Evolutionary conservation across 2,797 vertebrate genomes (phyloP), one percentile per base, ranked within the genome.

Genomic region (Notoglanidium macrostoma): DNA sequence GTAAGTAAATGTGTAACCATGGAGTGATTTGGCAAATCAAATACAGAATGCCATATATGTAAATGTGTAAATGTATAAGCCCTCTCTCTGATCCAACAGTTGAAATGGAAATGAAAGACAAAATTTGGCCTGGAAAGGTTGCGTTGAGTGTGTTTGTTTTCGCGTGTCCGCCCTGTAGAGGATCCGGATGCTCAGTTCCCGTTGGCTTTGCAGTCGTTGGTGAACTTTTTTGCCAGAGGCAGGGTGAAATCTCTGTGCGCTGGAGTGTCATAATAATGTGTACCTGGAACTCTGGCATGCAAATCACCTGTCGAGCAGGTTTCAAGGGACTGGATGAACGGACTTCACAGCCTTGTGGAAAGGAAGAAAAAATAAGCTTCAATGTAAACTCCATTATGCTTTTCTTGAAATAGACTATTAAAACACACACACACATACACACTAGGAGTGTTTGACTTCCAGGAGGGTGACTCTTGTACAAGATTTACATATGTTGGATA

Each of bases 241-340:
- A 74, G 84, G 81, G 74, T 78, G 84, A 94, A 95, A 96, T 94
- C 93, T 93, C 91, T 92, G 80, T 87, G 90, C 90, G 89, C 91
- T 90, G 90, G 61, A 89, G 85, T 88, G 88, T 88, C 91, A 94
- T 93, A 94, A 93, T 94, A 95, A 95, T 94, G 86, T 89, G 87
- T 91, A 91, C 94, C 94, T 93, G 94, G 92, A 93, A 90, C 92
- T 68, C 51, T 68, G 81, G 49, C 92, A 95, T 95, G 95, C 95
- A 95, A 96, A 96, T 95, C 86, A 63, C 63, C 65, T 8, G 23
- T 67, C 67, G 7, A 90, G 88, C 89, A 85, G 80, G 89, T 92
- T 92, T 85, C 79, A 84, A 55, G 61, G n/a, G 79, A 44, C 67
- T 70, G 12, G 54, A 57, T 23, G 67, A 85, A 87, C 29, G 65